These are phyloP conservation scores for Parnassius mnemosyne DNA, from an alignment of 2,888 invertebrate genomes.

Conservation along the genomic window DNA sequence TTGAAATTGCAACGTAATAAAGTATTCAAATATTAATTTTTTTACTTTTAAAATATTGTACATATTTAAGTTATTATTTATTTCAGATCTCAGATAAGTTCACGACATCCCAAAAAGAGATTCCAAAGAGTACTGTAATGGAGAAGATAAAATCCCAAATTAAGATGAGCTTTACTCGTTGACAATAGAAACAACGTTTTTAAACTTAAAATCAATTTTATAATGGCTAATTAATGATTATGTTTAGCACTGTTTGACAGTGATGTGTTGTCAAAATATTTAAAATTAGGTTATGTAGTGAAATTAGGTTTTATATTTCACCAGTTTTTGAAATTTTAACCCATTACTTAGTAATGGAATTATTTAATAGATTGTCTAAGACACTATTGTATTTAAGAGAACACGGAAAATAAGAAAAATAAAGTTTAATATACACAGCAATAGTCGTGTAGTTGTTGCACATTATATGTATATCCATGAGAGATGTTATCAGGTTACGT, in stretches of 20 bases:
- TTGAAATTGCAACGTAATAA: background rate
- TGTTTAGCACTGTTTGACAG: conserved; percentile 20
- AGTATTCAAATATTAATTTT: background rate
- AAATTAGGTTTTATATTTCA: conserved; percentile 8
- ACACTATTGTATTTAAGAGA: conserved; percentile 13
- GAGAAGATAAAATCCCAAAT: conserved; percentile 28
- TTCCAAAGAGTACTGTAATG: conserved; percentile 51
- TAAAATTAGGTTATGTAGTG: conserved; percentile 4
- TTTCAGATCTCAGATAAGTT: conserved; percentile 52
- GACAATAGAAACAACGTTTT: conserved; percentile 60
- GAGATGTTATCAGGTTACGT: no score
- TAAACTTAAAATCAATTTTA: conserved; percentile 10
- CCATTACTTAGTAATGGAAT: conserved; percentile 19
- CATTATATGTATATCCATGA: no score
- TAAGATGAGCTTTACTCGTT: conserved; percentile 59
- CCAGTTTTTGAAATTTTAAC: background rate
- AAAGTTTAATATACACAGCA: background rate
- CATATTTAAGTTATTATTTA: conserved; percentile 32
- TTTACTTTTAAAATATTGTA: conserved; percentile 7
- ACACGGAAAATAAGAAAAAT: background rate
- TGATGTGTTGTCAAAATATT: background rate
- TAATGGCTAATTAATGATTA: background rate
- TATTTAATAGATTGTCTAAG: conserved; percentile 11
- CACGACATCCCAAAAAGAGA: conserved; percentile 39
- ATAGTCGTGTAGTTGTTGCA: background rate